A percentile compares a stretch with the other conserved stretches of the same genome.
These are phyloP conservation scores for Malacosoma neustria DNA, from an alignment of 2,888 invertebrate species.

Conservation along the genomic window DNA sequence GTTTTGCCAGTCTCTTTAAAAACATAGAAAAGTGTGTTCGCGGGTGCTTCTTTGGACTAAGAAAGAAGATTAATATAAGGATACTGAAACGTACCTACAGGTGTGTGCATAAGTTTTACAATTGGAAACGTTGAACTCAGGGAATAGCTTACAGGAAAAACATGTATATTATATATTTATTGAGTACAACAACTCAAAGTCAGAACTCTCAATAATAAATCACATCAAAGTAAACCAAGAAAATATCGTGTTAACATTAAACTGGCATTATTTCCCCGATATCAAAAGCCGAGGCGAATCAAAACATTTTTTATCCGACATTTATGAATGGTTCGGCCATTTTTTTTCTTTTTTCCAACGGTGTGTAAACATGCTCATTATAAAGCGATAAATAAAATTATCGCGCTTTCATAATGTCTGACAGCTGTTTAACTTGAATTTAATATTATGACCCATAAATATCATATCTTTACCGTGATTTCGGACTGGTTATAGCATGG, in stretches of 20 bases:
- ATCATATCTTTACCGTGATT: constrained; percentile 32
- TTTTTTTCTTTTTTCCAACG: constrained; percentile 22
- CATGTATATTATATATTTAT: too few relatives aligned
- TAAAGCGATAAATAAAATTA: constrained; percentile 70
- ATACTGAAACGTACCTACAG: too few relatives aligned
- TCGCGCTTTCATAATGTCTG: constrained; percentile 52
- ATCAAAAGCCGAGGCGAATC: background rate
- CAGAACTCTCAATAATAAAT: too few relatives aligned
- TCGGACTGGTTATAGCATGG: background rate
- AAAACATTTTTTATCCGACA: background rate
- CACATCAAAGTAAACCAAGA: too few relatives aligned
- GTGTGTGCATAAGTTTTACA: too few relatives aligned
- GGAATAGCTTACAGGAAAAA: too few relatives aligned
- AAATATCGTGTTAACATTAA: background rate
- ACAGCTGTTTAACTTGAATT: constrained; percentile 42
- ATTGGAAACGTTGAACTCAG: too few relatives aligned
- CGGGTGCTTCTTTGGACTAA: too few relatives aligned
- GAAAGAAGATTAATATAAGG: too few relatives aligned
- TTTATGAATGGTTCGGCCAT: background rate
- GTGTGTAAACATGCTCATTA: constrained; percentile 63
- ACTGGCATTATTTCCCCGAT: background rate
- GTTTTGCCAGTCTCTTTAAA: too few relatives aligned
- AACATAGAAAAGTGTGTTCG: too few relatives aligned
- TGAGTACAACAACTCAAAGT: too few relatives aligned
- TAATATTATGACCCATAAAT: constrained; percentile 52